A percentile compares a stretch with the other conserved stretches of the same genome.
These are phyloP conservation scores for Malthinus flaveolus DNA, from an alignment of 2,888 invertebrate species.

Conservation along the genomic window DNA sequence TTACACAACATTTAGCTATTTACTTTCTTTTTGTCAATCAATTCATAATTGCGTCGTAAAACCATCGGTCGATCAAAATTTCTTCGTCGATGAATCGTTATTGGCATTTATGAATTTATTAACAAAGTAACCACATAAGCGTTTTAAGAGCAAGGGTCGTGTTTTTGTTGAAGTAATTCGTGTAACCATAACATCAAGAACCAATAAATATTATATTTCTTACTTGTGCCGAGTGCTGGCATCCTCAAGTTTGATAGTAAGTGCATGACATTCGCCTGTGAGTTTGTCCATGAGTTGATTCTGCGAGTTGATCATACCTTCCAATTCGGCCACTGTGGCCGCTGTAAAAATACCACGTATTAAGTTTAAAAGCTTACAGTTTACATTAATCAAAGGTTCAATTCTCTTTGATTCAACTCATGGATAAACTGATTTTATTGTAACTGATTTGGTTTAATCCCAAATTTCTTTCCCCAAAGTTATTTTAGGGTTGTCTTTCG, in stretches of 20 bases:
- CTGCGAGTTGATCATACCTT: slow-evolving; percentile 88
- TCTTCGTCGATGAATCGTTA: no score
- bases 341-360: slow-evolving; percentile 63
- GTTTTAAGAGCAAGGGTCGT: no score
- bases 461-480: not conserved
- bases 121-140: no score
- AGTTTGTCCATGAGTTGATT: slow-evolving; percentile 92
- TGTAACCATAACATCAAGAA: slow-evolving; percentile 4
- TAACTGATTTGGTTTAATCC: not conserved
- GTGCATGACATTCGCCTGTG: slow-evolving; percentile 84
- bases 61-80: no score
- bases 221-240: slow-evolving; percentile 88
- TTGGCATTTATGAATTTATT: no score
- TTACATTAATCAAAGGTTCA: slow-evolving; percentile 18
- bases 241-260: slow-evolving; percentile 89
- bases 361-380: slow-evolving; percentile 19
- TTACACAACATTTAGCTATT: slow-evolving; percentile 2
- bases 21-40: no score
- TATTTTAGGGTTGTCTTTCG: not conserved
- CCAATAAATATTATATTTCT: slow-evolving; percentile 46
- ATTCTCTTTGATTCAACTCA: slow-evolving; percentile 48
- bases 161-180: not conserved
- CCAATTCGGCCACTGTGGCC: slow-evolving; percentile 87
- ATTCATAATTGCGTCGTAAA: no score
- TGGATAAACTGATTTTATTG: slow-evolving; percentile 40